These are phyloP conservation scores for Anabacerthia variegaticeps DNA, from an alignment of 2,797 vertebrate genomes.

Conservation along the genomic window DNA sequence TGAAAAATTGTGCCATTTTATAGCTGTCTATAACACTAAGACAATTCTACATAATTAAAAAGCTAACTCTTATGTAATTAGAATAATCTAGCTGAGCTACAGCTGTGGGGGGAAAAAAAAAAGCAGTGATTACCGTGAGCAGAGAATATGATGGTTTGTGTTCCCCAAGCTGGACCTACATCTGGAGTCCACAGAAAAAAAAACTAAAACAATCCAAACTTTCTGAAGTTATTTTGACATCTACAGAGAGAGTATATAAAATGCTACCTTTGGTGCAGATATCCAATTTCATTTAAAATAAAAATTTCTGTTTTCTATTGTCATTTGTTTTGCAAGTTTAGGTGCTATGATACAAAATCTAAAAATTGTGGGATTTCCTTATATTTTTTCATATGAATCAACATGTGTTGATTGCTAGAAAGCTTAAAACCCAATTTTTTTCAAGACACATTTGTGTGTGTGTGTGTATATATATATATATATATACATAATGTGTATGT, in stretches of 20 bases:
- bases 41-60: not conserved
- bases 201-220: not conserved
- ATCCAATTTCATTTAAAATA: not conserved
- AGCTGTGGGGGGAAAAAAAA: not conserved
- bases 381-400: not conserved
- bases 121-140: not conserved
- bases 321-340: not conserved
- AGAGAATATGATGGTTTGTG: not conserved
- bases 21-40: not conserved
- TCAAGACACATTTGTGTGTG: not conserved
- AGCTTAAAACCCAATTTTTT: not conserved
- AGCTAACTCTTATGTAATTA: not conserved
- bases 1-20: not conserved
- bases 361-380: rapidly evolving
- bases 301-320: not conserved
- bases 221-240: not conserved
- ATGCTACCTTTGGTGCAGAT: not conserved
- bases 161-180: not conserved
- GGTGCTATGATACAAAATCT: not conserved
- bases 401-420: not conserved
- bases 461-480: no score
- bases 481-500: no score
- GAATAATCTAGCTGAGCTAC: not conserved
- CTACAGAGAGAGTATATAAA: not conserved
- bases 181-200: not conserved